Base-by-base conservation (phyloP, 1,140 invertebrate genomes). In the Pseudomyrmex cubaensis region DNA sequence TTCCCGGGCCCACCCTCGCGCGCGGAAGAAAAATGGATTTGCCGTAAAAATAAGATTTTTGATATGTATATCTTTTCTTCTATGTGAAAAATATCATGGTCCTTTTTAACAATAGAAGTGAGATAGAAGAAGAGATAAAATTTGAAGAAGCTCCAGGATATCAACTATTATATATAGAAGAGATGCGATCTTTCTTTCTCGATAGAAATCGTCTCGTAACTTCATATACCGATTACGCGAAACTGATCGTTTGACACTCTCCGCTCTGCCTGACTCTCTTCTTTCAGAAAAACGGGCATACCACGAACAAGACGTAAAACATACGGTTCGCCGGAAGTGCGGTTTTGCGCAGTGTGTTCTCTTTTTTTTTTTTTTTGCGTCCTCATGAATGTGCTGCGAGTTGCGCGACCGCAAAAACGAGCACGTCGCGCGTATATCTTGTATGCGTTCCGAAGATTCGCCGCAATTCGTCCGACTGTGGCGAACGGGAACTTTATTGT, bases 251-350 rank as follows among this genome's bases (percentile, higher is more conserved):
- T 46, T 66, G n/a, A 46, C 10, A 48, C n/a, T 48, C 12, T 48
- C 4, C 44, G n/a, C 15, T 46, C n/a, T 25, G 46, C 44, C 44
- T 10, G 46, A 13, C 15, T 46, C 22, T 12, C 46, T 69, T 52
- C 20, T 57, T 20, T 69, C n/a, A 66, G 46, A 52, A 76, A 77
- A 74, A 20, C 20, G 62, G 22, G 56, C 62, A 77, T 5, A 17
- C 50, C 25, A 46, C 72, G 59, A 74, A 74, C 57, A 77, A 77
- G 48, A 67, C 50, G 25, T 77, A 77, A 76, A 56, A 77, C 50
- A 54, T 22, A 67, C 46, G 73, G 8, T 12, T 77, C 61, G 50
- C 63, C 75, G 75, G 63, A 77, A 77, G 35, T 69, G 75, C 13
- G 63, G 63, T 77, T 77, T 77, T 77, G 63, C 35, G 35, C 50